A percentile compares a stretch with the other conserved stretches of the same genome.
phyloP scores from a whole-genome alignment of 2,113 vertebrate species.

The Peromyscus californicus region DNA sequence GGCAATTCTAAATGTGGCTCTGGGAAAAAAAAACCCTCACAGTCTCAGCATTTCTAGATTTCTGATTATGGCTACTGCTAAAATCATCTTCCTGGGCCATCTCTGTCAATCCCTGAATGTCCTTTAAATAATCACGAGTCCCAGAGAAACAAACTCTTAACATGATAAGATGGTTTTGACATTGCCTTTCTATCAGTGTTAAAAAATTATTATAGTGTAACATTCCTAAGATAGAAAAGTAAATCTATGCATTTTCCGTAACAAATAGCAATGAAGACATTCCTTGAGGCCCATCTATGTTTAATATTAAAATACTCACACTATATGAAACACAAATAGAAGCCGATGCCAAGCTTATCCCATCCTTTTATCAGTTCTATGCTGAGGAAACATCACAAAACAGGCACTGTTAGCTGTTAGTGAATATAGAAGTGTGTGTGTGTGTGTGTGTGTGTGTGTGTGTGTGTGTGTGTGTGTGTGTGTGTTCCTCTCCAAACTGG shows the following conservation, averaged over 20 bases:
- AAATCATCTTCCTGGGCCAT: neutral
- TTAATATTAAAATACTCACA: neutral
- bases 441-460: neutral
- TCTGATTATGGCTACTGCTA: neutral
- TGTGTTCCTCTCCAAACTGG: neutral
- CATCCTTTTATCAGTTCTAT: neutral
- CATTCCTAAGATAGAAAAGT: neutral
- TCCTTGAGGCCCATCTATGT: neutral
- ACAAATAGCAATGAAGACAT: neutral
- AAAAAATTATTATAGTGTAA: neutral
- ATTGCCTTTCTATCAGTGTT: neutral
- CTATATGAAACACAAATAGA: neutral
- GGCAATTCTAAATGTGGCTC: neutral
- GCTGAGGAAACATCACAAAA: neutral
- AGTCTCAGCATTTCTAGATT: neutral
- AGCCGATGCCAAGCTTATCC: rapidly evolving
- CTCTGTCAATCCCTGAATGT: neutral
- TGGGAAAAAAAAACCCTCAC: neutral
- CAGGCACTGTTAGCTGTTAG: neutral
- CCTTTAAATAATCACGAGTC: neutral
- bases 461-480: neutral
- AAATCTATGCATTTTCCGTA: neutral
- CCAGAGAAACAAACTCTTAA: neutral
- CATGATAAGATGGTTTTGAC: neutral
- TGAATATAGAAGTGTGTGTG: neutral